Base-by-base conservation (phyloP, 2,113 vertebrate species). In the Brachionichthys hirsutus region DNA sequence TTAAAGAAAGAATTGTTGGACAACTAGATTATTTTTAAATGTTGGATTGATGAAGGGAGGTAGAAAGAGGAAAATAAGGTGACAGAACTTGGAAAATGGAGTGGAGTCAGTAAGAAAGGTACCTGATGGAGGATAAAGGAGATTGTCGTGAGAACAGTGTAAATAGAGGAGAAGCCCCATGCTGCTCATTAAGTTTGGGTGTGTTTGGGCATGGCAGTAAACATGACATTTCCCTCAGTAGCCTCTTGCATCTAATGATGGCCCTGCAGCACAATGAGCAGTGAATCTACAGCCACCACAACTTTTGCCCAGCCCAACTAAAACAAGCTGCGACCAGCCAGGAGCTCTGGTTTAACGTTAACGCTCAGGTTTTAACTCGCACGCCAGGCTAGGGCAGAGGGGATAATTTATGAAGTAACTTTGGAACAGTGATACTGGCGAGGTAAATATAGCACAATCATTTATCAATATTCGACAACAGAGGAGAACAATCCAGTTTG, bases 171-270 rank as follows among this genome's bases (percentile, higher is more conserved):
- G 48, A 30, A 30, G 24, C 24, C 62, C 62, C 56, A 56, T 40
- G 67, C 73, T 70, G 77, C 84, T 89, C 80, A 82, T 90, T 88
- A 90, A 70, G 76, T 85, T 74, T 85, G 89, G 87, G 88, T 87
- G 87, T 90, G 88, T 91, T 69, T 85, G 82, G 85, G 89, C 88
- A 87, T 79, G 62, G 79, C 73, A 73, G 80, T 82, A 86, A 89
- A 87, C 82, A 86, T 86, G 81, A 85, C 78, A 85, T 89, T 89
- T 87, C 65, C 73, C 48, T n/a, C 69, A 83, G 78, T 68, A 83
- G 74, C 80, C 77, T 77, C 46, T 42, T 58, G 70, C 59, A 80
- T 83, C 78, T 90, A 92, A 92, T 92, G 73, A 90, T 84, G 91
- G 81, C 83, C 85, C 84, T 91, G 74, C 69, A 70, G 62, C 81